Evolutionary conservation across 2,888 invertebrate genomes (phyloP).

Genomic region (Cordilura impudica): DNA sequence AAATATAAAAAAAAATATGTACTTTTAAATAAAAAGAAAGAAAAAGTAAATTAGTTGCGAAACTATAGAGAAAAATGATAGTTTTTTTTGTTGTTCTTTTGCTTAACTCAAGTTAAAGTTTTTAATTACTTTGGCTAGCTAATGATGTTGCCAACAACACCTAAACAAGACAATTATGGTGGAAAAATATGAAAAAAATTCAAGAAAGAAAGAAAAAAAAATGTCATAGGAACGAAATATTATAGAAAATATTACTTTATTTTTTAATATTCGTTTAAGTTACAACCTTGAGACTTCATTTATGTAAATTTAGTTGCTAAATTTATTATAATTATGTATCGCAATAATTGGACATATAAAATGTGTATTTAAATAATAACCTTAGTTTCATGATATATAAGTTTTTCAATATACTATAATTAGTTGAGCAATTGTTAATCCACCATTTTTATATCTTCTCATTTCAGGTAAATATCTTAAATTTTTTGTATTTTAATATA

Average conservation of each 20-base stretch:
- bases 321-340: too few relatives aligned
- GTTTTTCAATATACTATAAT: too few relatives aligned
- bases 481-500: background rate
- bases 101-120: constrained; percentile 39
- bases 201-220: constrained; percentile 35
- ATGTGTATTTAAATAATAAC: too few relatives aligned
- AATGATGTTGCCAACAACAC: constrained; percentile 53
- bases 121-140: constrained; percentile 59
- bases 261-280: background rate
- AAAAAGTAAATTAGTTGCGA: constrained; percentile 8
- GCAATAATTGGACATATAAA: too few relatives aligned
- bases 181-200: constrained; percentile 24
- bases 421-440: too few relatives aligned
- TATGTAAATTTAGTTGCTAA: too few relatives aligned
- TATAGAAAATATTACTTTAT: background rate
- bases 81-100: constrained; percentile 15
- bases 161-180: constrained; percentile 56
- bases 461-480: constrained; percentile 43
- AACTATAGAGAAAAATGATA: constrained; percentile 25
- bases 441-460: background rate
- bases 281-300: background rate
- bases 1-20: constrained; percentile 25
- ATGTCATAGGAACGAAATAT: background rate
- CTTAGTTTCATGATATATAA: too few relatives aligned
- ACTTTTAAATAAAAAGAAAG: constrained; percentile 4